These are phyloP conservation scores for Helobdella robusta DNA, from an alignment of 2,888 invertebrate species.

Conservation along the genomic window DNA sequence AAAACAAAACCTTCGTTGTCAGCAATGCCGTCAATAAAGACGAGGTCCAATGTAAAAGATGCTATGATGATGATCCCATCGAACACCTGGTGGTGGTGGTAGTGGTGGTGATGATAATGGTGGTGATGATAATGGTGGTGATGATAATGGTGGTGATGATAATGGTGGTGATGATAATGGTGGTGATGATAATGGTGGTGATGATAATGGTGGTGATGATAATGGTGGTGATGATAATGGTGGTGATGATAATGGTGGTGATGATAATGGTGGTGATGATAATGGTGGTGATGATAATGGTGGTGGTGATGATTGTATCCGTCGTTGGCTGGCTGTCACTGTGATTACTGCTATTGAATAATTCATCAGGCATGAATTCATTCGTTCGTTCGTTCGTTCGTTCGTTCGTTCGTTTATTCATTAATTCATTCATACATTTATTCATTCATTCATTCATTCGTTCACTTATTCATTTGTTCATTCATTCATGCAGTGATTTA, in stretches of 20 bases:
- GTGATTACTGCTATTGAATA: neutral
- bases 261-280: conserved; percentile 12
- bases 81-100: too few species aligned
- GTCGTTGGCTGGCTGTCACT: neutral
- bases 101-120: too few species aligned
- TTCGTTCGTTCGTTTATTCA: too few species aligned
- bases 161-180: neutral
- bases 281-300: conserved; percentile 14
- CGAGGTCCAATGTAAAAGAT: conserved; percentile 43
- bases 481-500: neutral
- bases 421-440: too few species aligned
- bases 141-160: too few species aligned
- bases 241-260: conserved; percentile 10
- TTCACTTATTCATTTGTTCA: too few species aligned
- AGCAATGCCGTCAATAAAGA: conserved; percentile 40
- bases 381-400: too few species aligned
- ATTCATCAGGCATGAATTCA: neutral
- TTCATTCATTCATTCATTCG: too few species aligned
- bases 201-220: neutral
- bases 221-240: neutral
- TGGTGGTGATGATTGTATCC: neutral
- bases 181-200: neutral
- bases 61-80: conserved; percentile 42
- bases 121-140: too few species aligned
- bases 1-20: too few species aligned